Conservation (phyloP, 1,140 invertebrate species). For the Tetragonula clypearis region DNA sequence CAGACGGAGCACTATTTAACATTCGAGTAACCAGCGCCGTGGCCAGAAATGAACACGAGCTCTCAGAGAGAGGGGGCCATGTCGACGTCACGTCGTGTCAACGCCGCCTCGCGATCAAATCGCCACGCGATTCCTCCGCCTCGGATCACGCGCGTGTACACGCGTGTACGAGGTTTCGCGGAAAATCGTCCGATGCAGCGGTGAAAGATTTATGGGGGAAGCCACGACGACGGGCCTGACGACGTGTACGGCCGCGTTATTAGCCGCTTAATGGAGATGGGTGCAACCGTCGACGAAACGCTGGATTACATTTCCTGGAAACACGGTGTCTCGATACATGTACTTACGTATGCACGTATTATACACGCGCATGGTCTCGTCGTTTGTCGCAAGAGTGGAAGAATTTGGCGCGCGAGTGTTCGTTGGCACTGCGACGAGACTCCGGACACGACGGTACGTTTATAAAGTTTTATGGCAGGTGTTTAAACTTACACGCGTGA, state of each 20-base stretch:
- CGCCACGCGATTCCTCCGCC: background rate
- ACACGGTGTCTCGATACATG: background rate
- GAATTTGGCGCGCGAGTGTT: background rate
- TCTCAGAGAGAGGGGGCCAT: background rate
- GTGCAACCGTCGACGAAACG: background rate
- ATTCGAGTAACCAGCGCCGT: conserved; percentile 18
- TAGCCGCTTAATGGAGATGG: background rate
- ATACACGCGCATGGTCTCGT: background rate
- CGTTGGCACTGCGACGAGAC: no score
- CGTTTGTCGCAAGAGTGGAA: background rate
- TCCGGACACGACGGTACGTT: no score
- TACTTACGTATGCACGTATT: background rate
- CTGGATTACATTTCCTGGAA: background rate
- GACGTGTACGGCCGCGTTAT: background rate
- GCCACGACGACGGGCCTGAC: no score
- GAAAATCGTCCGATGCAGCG: background rate
- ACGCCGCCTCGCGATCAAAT: conserved; percentile 3
- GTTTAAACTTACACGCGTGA: no score
- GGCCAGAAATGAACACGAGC: conserved; percentile 26
- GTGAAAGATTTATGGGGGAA: background rate
- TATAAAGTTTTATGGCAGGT: no score
- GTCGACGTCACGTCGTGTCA: background rate
- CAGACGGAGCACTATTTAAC: conserved; percentile 37
- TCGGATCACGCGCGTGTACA: background rate
- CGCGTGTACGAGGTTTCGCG: background rate